Evolutionary conservation across 2,797 vertebrate species (phyloP), one percentile per base, ranked within the genome.

Genomic region (Oreonectes daqikongensis): DNA sequence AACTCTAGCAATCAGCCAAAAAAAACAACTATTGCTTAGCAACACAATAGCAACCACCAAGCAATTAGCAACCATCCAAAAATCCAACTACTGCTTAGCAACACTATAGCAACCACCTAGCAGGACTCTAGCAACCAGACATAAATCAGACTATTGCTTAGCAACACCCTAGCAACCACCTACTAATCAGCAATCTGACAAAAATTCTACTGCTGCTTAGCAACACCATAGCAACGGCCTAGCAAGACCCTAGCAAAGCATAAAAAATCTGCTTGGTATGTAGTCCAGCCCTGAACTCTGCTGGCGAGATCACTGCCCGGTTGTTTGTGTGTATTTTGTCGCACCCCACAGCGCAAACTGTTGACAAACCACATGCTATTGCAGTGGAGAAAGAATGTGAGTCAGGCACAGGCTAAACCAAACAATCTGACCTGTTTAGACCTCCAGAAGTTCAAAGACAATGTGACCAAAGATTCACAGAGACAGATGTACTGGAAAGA

Each of bases 321-420:
- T n/a, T 50, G 67, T 61, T 64, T 69, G 63, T 75, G 46, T 74
- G 48, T 74, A 30, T 57, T 75, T 66, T 28, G 66, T 75, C 69
- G 57, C 50, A 75, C 26, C 72, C 63, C 53, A 67, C 61, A 32
- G 72, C n/a, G 61, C 48, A 44, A 57, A 55, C 48, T 74, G 72
- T 65, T 74, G 72, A 74, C 60, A 53, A 65, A 74, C 71, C 71
- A 15, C 72, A 65, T 53, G 72, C 44, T 73, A 40, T 52, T 52
- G 46, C 60, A 52, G 46, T 28, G 71, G 8, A 55, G 2, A 2
- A 30, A 15, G 48, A 75, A 66, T 66, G 18, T 75, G 38, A 61
- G 61, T 74, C 72, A 64, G 32, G 60, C 60, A 53, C 48, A 74
- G n/a, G 48, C 26, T 12, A 66, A 66, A 74, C 48, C 35, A 74